phyloP scores from a whole-genome alignment of 1,140 invertebrate species.

The Musca domestica region DNA sequence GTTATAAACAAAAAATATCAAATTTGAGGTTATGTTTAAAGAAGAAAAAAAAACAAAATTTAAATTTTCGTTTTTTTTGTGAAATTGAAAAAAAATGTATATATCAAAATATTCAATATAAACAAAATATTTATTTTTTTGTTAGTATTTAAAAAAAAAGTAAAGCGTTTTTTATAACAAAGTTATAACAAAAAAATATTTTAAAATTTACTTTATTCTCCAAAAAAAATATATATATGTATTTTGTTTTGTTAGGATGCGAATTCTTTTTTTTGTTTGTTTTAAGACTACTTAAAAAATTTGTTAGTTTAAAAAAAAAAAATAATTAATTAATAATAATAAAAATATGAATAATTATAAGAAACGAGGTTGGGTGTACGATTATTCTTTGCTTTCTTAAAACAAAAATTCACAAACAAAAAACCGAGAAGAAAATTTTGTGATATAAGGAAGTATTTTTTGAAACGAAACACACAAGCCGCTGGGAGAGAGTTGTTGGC shows the following conservation, averaged over 20 bases:
- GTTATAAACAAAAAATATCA: too few relatives aligned
- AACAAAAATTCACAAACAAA: too few relatives aligned
- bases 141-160: neutral
- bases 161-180: neutral
- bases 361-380: too few relatives aligned
- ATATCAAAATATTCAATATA: neutral
- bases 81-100: neutral
- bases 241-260: neutral
- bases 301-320: neutral
- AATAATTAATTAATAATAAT: neutral
- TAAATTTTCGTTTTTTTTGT: neutral
- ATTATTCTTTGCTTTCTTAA: too few relatives aligned
- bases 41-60: slow-evolving; percentile 13
- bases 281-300: slow-evolving; percentile 2
- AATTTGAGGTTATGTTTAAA: neutral
- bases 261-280: neutral
- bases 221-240: slow-evolving; percentile 12
- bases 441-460: too few relatives aligned
- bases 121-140: neutral
- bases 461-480: too few relatives aligned
- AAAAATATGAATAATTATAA: too few relatives aligned
- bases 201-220: too few relatives aligned
- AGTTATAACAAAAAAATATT: slow-evolving; percentile 1
- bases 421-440: too few relatives aligned
- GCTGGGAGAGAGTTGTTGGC: too few relatives aligned